Conservation (phyloP, 1,140 invertebrate genomes). For the Drosophila nigromelanica region DNA sequence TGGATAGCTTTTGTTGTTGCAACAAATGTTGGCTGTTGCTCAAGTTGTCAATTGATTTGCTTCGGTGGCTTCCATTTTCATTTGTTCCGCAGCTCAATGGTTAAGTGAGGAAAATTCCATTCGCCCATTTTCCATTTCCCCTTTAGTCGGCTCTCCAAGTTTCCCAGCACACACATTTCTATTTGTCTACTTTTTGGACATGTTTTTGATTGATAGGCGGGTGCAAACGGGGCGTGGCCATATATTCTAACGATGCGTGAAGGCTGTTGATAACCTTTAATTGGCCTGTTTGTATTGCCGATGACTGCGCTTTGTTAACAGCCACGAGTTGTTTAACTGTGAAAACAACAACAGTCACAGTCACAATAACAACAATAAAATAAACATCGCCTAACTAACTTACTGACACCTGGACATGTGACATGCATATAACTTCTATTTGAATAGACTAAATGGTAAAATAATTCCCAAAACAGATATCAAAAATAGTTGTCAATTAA, state of each 20-base stretch:
- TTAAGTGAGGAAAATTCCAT: slow-evolving; percentile 12
- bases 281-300: slow-evolving; percentile 34
- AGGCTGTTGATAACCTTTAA: slow-evolving; percentile 61
- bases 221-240: slow-evolving; percentile 4
- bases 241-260: slow-evolving; percentile 29
- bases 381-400: slow-evolving; percentile 19
- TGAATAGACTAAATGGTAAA: neutral
- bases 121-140: slow-evolving; percentile 10
- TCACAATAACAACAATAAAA: slow-evolving; percentile 16
- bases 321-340: slow-evolving; percentile 26
- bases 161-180: slow-evolving; percentile 18
- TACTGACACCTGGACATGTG: slow-evolving; percentile 70
- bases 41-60: slow-evolving; percentile 73
- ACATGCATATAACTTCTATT: slow-evolving; percentile 54
- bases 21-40: slow-evolving; percentile 63
- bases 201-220: slow-evolving; percentile 43
- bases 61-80: slow-evolving; percentile 8
- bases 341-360: slow-evolving; percentile 31
- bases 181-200: slow-evolving; percentile 25
- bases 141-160: neutral
- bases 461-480: slow-evolving; percentile 11
- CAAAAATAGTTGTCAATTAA: slow-evolving; percentile 54
- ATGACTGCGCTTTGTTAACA: slow-evolving; percentile 58
- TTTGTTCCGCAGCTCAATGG: neutral
- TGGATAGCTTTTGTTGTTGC: slow-evolving; percentile 55